phyloP scores from a whole-genome alignment of 2,113 vertebrate species.

The Morone saxatilis region DNA sequence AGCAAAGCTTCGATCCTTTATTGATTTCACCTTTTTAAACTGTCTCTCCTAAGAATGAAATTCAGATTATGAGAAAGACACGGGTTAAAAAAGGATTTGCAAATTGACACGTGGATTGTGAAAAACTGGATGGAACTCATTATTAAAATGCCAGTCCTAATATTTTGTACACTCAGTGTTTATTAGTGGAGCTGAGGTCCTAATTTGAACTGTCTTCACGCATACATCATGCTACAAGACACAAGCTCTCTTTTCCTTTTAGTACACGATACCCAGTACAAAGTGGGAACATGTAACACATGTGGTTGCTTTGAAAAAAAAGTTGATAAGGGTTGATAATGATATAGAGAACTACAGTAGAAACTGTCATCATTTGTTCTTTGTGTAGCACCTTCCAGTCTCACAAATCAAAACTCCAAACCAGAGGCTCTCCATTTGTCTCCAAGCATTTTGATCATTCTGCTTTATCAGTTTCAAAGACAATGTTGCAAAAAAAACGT shows the following conservation, averaged over 20 bases:
- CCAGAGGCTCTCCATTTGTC: slow-evolving; percentile 74
- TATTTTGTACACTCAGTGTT: slow-evolving; percentile 64
- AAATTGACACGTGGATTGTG: slow-evolving; percentile 59
- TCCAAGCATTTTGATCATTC: slow-evolving; percentile 78
- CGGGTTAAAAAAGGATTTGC: slow-evolving; percentile 56
- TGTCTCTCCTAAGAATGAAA: slow-evolving; percentile 37
- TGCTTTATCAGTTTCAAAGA: slow-evolving; percentile 76
- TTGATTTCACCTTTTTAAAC: slow-evolving; percentile 71
- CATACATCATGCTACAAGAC: slow-evolving; percentile 64
- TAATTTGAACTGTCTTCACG: slow-evolving; percentile 71
- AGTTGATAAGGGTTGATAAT: slow-evolving; percentile 75
- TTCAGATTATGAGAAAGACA: slow-evolving; percentile 55
- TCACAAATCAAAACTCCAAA: slow-evolving; percentile 79
- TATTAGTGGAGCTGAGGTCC: slow-evolving; percentile 60
- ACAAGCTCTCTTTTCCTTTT: slow-evolving; percentile 29
- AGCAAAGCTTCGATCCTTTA: slow-evolving; percentile 67
- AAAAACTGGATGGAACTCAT: slow-evolving; percentile 40
- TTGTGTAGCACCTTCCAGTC: slow-evolving; percentile 69
- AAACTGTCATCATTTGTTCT: slow-evolving; percentile 71
- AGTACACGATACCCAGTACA: slow-evolving; percentile 54
- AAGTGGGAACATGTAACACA: slow-evolving; percentile 71
- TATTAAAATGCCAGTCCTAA: slow-evolving; percentile 72
- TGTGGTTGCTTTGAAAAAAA: slow-evolving; percentile 70
- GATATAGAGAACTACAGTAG: slow-evolving; percentile 65
- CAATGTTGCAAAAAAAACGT: slow-evolving; percentile 63